Evolutionary conservation across 1,140 invertebrate genomes (phyloP).

Genomic region (Megathymus violae): DNA sequence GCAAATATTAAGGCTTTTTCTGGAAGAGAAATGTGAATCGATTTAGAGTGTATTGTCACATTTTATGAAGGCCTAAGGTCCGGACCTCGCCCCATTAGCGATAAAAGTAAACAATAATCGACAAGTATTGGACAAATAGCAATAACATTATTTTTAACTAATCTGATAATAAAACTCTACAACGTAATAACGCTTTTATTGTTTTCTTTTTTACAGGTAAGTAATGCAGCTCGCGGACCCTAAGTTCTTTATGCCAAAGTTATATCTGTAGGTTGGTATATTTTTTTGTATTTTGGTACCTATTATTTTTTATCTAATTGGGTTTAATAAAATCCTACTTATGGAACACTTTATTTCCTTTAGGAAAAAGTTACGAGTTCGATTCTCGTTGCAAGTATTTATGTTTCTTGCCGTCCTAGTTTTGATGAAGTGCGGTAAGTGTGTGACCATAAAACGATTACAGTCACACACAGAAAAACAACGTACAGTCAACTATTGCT

Average conservation of each 20-base stretch:
- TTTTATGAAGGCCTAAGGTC: slow-evolving; percentile 35
- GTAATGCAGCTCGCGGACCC: slow-evolving; percentile 15
- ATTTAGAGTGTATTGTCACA: slow-evolving; percentile 34
- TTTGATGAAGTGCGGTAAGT: too few species aligned
- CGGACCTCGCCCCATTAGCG: slow-evolving; percentile 25
- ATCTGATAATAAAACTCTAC: slow-evolving; percentile 48
- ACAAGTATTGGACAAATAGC: slow-evolving; percentile 45
- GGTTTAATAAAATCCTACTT: too few species aligned
- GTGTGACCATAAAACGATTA: too few species aligned
- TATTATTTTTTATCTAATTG: too few species aligned
- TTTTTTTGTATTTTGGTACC: background rate
- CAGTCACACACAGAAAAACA: too few species aligned
- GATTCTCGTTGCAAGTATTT: too few species aligned
- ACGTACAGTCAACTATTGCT: too few species aligned
- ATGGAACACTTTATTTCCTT: too few species aligned
- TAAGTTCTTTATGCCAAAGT: background rate
- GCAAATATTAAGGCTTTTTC: slow-evolving; percentile 67
- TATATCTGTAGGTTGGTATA: slow-evolving; percentile 7
- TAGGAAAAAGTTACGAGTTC: too few species aligned
- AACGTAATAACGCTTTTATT: slow-evolving; percentile 30
- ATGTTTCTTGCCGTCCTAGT: too few species aligned
- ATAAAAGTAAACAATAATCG: slow-evolving; percentile 46
- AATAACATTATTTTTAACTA: slow-evolving; percentile 47
- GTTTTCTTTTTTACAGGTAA: slow-evolving; percentile 48
- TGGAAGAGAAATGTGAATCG: slow-evolving; percentile 42